phyloP scores from a whole-genome alignment of 2,888 invertebrate species.

The Stenodera caucasica region DNA sequence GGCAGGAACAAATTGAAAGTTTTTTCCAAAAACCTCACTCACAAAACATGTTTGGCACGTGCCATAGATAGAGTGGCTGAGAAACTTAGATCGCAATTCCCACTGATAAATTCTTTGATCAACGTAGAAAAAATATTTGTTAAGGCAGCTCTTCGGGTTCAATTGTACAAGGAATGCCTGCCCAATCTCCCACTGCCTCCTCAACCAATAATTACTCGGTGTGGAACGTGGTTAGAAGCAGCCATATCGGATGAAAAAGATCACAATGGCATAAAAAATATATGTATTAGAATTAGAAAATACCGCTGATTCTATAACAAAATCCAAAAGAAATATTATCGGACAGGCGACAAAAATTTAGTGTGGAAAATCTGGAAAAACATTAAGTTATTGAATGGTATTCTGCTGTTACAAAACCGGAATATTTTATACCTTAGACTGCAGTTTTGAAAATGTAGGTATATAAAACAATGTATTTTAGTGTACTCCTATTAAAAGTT shows the following conservation, averaged over 20 bases:
- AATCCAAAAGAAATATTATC: too few relatives aligned
- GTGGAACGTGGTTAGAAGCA: constrained; percentile 45
- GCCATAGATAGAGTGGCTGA: constrained; percentile 41
- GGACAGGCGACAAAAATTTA: too few relatives aligned
- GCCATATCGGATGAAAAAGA: constrained; percentile 37
- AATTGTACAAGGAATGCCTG: constrained; percentile 39
- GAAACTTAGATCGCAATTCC: constrained; percentile 34
- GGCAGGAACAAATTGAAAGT: constrained; percentile 34
- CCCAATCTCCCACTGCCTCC: constrained; percentile 40
- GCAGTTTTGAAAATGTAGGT: too few relatives aligned
- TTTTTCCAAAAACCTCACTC: constrained; percentile 39
- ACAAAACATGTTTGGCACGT: constrained; percentile 45
- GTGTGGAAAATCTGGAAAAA: too few relatives aligned
- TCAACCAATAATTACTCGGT: constrained; percentile 42
- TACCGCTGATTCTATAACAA: too few relatives aligned
- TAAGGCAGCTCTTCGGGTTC: constrained; percentile 37
- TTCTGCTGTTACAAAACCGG: too few relatives aligned
- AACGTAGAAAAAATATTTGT: constrained; percentile 41
- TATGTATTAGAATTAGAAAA: too few relatives aligned
- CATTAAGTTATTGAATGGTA: too few relatives aligned
- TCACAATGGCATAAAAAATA: constrained; percentile 29
- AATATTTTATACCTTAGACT: too few relatives aligned
- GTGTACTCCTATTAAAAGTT: too few relatives aligned
- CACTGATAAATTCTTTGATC: constrained; percentile 37
- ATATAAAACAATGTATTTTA: too few relatives aligned